A percentile compares a stretch with the other conserved stretches of the same genome.
phyloP scores from a whole-genome alignment of 2,113 vertebrate genomes.

The Silurus glanis region DNA sequence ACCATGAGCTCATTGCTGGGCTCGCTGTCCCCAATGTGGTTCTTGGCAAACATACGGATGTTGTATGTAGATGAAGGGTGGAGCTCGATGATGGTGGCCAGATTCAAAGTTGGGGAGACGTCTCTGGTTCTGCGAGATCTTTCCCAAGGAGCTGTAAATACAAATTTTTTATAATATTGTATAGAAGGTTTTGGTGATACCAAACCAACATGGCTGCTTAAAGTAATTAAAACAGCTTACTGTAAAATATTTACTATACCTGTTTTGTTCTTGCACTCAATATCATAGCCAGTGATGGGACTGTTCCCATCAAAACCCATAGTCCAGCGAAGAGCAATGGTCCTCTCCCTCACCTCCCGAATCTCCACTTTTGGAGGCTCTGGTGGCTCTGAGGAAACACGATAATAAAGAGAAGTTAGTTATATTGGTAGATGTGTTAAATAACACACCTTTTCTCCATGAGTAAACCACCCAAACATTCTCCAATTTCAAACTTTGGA shows the following conservation, averaged over 20 bases:
- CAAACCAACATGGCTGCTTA: background rate
- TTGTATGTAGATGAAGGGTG: slow-evolving; percentile 98
- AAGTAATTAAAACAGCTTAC: background rate
- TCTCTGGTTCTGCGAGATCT: slow-evolving; percentile 98
- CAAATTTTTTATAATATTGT: slow-evolving; percentile 29
- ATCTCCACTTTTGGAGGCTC: slow-evolving; percentile 98
- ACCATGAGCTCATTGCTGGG: slow-evolving; percentile 98
- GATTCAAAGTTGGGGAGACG: slow-evolving; percentile 96
- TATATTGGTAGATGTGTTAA: background rate
- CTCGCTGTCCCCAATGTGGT: slow-evolving; percentile 95
- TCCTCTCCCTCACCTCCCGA: slow-evolving; percentile 92
- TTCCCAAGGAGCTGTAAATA: slow-evolving; percentile 90
- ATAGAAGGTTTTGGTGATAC: background rate
- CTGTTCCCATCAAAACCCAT: slow-evolving; percentile 99
- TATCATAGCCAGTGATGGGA: slow-evolving; percentile 95
- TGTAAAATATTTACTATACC: slow-evolving; percentile 65
- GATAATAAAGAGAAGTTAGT: background rate
- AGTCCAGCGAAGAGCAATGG: slow-evolving; percentile 94
- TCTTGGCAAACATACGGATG: slow-evolving; percentile 99
- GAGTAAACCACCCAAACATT: background rate
- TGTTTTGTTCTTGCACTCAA: slow-evolving; percentile 99
- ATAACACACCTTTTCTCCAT: background rate
- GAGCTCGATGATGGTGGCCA: slow-evolving; percentile 98
- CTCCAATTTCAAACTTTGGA: too few species aligned
- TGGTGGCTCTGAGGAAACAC: slow-evolving; percentile 81